These are phyloP conservation scores for Zelostemma sp. DNA, from an alignment of 1,140 invertebrate species.

Conservation along the genomic window DNA sequence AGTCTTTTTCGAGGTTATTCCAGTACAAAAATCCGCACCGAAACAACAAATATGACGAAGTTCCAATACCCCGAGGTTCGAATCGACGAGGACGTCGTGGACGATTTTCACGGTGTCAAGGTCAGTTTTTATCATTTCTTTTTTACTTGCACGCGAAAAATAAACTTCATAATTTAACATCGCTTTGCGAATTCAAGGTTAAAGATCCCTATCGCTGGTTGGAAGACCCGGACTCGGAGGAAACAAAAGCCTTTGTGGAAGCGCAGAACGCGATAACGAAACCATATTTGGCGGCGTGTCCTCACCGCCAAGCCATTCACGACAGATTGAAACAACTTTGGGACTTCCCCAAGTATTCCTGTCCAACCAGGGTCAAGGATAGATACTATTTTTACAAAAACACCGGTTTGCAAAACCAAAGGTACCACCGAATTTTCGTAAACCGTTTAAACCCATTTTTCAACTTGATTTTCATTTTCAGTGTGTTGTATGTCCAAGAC, in stretches of 20 bases:
- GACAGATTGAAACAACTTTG: conserved; percentile 88
- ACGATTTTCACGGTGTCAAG: conserved; percentile 87
- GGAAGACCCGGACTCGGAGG: conserved; percentile 93
- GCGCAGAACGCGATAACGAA: conserved; percentile 91
- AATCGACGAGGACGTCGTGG: conserved; percentile 82
- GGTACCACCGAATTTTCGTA: conserved; percentile 68
- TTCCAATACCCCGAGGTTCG: conserved; percentile 81
- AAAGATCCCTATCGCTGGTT: conserved; percentile 96
- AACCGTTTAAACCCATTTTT: neutral
- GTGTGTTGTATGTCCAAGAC: conserved; percentile 94
- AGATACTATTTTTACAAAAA: conserved; percentile 96
- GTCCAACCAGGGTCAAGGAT: conserved; percentile 85
- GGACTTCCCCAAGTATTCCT: conserved; percentile 97
- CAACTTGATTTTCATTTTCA: conserved; percentile 63
- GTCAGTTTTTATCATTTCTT: conserved; percentile 68
- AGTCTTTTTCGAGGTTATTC: neutral
- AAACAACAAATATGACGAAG: conserved; percentile 37
- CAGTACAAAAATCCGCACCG: neutral
- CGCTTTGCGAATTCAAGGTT: conserved; percentile 77
- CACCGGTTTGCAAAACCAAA: conserved; percentile 96
- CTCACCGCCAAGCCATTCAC: conserved; percentile 80
- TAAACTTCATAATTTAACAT: neutral
- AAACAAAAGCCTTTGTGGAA: conserved; percentile 93
- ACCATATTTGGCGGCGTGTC: conserved; percentile 87
- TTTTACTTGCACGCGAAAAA: conserved; percentile 3